Base-by-base conservation (phyloP, 2,797 vertebrate species). In the Propithecus perrieri region DNA sequence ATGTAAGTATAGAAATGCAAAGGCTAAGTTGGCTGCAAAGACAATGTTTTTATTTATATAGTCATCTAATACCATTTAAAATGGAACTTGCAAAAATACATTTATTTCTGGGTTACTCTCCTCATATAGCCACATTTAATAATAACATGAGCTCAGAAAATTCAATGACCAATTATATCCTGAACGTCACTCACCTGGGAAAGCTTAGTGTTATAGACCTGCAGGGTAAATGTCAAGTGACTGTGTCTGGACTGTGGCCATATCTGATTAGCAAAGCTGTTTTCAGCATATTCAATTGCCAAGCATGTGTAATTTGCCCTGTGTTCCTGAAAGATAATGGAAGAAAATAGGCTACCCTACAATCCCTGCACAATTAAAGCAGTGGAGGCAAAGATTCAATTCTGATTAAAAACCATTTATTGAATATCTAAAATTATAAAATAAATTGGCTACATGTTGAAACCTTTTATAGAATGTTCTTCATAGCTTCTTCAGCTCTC, bases 151-250 rank as follows among this genome's bases (percentile, higher is more conserved):
- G 71, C 79, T 96, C 24, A 74, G 67, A 76, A 79, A 89, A 93
- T 81, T 94, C 65, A 93, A 81, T 65, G 55, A 78, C 85, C 61
- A 85, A 80, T 96, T 93, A 96, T 7, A 33, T 50, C 8, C 38
- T 65, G 91, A 95, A 91, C 84, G 91, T 93, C 91, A 88, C 46
- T 97, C 84, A 94, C 65, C 63, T 67, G 76, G 72, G 38, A 72
- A 92, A 81, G 61, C 81, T 69, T 53, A 83, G 86, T 14, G 71
- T 83, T 84, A 80, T 28, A 86, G 35, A 30, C 94, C 91, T 86
- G 30, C 65, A 28, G 85, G 89, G 86, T 71, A 96, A 94, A 94
- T 95, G 96, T 96, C 97, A 91, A 91, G 75, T 89, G 90, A 57
- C 79, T 90, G 67, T 61, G 13, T 85, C 85, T 96, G 96, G 96